These are phyloP conservation scores for Melanophora roralis DNA, from an alignment of 2,888 invertebrate genomes.

Conservation along the genomic window DNA sequence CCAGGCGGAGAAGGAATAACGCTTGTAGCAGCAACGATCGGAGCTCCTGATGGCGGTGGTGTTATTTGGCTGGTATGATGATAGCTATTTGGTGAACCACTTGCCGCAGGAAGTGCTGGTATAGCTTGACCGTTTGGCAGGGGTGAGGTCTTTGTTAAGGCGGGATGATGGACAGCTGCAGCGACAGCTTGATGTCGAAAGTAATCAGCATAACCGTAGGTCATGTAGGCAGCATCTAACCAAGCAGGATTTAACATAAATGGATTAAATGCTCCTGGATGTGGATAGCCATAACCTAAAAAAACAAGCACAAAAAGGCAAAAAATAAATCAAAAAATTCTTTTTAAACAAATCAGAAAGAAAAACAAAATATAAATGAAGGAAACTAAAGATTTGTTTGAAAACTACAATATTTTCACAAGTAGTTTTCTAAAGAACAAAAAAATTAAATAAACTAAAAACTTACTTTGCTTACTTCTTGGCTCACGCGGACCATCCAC, in stretches of 20 bases:
- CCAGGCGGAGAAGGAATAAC: constrained; percentile 80
- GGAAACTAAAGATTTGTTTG: constrained; percentile 16
- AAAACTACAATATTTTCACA: constrained; percentile 21
- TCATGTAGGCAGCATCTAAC: constrained; percentile 90
- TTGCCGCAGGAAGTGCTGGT: constrained; percentile 55
- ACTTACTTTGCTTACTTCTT: constrained; percentile 97
- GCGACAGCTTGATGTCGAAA: constrained; percentile 80
- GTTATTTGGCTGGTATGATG: constrained; percentile 64
- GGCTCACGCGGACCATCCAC: constrained; percentile 99
- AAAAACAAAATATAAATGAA: constrained; percentile 41
- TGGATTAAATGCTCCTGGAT: constrained; percentile 86
- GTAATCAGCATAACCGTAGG: constrained; percentile 86
- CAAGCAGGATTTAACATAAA: constrained; percentile 89
- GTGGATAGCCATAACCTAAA: constrained; percentile 88
- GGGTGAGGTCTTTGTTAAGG: constrained; percentile 81
- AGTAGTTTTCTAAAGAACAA: constrained; percentile 28
- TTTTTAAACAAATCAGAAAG: not conserved
- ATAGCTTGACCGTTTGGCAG: constrained; percentile 68
- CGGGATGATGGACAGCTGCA: constrained; percentile 78
- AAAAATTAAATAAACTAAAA: constrained; percentile 75
- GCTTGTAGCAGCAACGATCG: constrained; percentile 58
- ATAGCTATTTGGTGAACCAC: constrained; percentile 62
- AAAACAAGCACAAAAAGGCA: constrained; percentile 58
- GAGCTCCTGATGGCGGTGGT: constrained; percentile 62
- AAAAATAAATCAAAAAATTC: constrained; percentile 43